Evolutionary conservation across 2,888 invertebrate species (phyloP), one percentile per base, ranked within the genome.

Genomic region (Cepaea hortensis): DNA sequence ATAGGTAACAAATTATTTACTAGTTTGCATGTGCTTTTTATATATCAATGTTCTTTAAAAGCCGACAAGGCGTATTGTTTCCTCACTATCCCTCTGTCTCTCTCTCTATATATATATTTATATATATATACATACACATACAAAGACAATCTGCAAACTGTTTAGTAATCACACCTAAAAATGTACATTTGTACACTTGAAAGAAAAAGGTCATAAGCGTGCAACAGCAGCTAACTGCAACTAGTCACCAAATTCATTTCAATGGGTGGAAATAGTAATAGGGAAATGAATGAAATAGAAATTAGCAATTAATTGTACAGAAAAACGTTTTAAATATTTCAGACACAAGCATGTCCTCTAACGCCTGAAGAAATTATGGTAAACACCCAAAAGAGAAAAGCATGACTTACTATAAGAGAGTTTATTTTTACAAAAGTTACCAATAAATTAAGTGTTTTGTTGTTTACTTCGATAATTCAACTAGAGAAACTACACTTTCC

Each of bases 141-240:
- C 11, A 55, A 55, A 55, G 6, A 6, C 11, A 11, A 55, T 55
- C 55, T 55, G 11, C 55, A 55, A 55, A 55, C 55, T 55, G 55
- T 55, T 76, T 5, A 9, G 55, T 77, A 62, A 62, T 4, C n/a
- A 62, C 61, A 18, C 35, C 35, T 62, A 62, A 79, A 79, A 79
- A 79, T 48, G 7, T 61, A 76, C 18, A 79, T 61, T 61, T 79
- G 3, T 20, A 15, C 5, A 68, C 13, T 55, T 62, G 62, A 62
- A 79, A 73, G 72, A 81, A 82, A 82, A 86, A 55, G 82, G 82
- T 84, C 61, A 84, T 87, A 84, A 84, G 84, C 84, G 87, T 87
- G 84, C 87, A 87, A 87, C 87, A 87, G 87, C 87, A 87, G 84
- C 87, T 87, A 87, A 87, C 76, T 81, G 87, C 81, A 87, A 87